Base-by-base conservation (phyloP, 2,797 vertebrate species). In the Furcifer pardalis region DNA sequence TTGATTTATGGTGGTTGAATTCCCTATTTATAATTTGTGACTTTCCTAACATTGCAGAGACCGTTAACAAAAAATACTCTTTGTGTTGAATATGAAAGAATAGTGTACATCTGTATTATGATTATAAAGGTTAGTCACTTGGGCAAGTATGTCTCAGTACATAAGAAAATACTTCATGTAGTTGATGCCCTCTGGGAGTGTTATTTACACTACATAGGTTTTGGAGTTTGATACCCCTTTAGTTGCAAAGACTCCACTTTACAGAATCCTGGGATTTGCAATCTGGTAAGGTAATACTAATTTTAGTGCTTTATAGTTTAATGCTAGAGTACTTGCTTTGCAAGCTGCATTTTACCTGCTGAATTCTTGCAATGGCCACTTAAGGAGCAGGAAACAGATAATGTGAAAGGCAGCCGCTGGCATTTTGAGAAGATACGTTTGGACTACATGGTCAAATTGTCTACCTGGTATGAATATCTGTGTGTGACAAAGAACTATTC, bases 131-230 rank as follows among this genome's bases (percentile, higher is more conserved):
- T 56, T 25, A 56, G 32, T 15, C 5, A 8, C 10, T 19, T 56
- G 21, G 25, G 17, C 66, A 71, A n/a, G 7, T 59, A 59, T 21
- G 1, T 23, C 62, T 42, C 1, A 8, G 27, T 44, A 0, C 0
- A 66, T 12, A 9, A 49, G 46, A 71, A 88, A 66, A 73, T 7
- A 8, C 7, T 59, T 6, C 9, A 63, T 4, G 68, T 30, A 52
- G 10, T 10, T 83, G 44, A 1, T 30, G 9, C 1, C 63, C 82
- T 66, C 68, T 68, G 35, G 46, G 46, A 49, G 46, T 49, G 46
- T 49, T 49, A 49, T 49, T 12, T 49, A 49, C 46, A 49, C 46
- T 49, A 49, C 46, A 7, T 49, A 49, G 46, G 7, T 49, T 8
- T 49, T 49, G 46, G 7, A 49, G 46, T 49, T 49, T 49, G 46